These are phyloP conservation scores for Myiagra hebetior DNA, from an alignment of 2,113 vertebrate species.

Conservation along the genomic window DNA sequence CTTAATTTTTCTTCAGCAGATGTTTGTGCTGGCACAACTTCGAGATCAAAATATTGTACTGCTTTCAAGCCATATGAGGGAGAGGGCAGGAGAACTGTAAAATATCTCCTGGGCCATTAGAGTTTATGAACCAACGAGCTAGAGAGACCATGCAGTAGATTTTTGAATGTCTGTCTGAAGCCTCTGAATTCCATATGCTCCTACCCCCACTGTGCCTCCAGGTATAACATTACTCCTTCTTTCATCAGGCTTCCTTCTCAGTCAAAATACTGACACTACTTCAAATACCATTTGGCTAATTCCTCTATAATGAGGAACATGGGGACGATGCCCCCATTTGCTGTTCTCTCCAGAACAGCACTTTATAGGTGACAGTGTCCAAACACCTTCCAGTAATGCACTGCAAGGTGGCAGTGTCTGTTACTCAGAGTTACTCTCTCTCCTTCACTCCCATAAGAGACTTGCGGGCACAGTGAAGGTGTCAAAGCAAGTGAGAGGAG, in stretches of 20 bases:
- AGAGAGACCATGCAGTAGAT: neutral
- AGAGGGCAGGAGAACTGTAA: neutral
- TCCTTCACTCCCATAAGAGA: neutral
- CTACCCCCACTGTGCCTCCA: neutral
- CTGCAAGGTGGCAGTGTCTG: neutral
- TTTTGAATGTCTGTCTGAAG: neutral
- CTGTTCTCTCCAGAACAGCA: neutral
- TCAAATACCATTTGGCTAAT: neutral
- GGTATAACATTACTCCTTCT: neutral
- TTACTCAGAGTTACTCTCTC: neutral
- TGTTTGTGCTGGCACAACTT: neutral
- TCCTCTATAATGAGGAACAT: neutral
- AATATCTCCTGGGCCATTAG: neutral
- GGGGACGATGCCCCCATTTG: neutral
- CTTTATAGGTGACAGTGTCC: neutral
- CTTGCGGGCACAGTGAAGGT: neutral
- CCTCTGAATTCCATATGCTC: neutral
- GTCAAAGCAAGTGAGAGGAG: neutral
- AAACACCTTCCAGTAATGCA: neutral
- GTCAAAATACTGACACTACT: neutral
- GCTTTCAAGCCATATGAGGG: neutral
- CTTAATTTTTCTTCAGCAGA: constrained; percentile 19
- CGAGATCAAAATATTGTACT: neutral
- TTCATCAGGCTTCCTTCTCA: neutral
- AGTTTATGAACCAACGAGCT: neutral